Conservation (phyloP, 1,140 invertebrate species). For the Sycophila sp. region DNA sequence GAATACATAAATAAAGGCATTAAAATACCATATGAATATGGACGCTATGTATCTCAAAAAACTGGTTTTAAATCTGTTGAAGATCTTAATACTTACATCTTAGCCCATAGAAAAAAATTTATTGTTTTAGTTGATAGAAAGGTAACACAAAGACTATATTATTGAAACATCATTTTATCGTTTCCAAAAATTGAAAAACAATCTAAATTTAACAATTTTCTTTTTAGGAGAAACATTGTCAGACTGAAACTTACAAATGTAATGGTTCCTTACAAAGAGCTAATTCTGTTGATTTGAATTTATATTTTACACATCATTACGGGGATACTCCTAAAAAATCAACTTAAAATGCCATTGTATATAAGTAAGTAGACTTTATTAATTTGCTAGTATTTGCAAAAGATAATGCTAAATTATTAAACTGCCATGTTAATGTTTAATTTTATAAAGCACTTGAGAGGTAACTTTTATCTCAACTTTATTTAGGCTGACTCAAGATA, state of each 20-base stretch:
- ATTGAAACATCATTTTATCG: background rate
- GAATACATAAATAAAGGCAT: conserved; percentile 15
- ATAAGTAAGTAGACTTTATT: too few relatives aligned
- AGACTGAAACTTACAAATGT: conserved; percentile 4
- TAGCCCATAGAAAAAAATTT: conserved; percentile 21
- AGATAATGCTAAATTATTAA: too few relatives aligned
- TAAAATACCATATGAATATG: conserved; percentile 26
- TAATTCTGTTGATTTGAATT: conserved; percentile 24
- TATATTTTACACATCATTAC: conserved; percentile 29
- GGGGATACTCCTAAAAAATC: background rate
- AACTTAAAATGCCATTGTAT: background rate
- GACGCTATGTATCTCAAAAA: conserved; percentile 4
- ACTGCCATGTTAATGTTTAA: too few relatives aligned
- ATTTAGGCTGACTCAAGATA: too few relatives aligned
- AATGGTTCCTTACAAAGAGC: background rate
- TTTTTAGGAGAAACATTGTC: conserved; percentile 22
- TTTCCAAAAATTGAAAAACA: background rate
- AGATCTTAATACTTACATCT: conserved; percentile 24
- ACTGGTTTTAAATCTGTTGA: conserved; percentile 24
- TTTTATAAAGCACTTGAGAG: too few relatives aligned
- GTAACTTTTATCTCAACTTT: too few relatives aligned
- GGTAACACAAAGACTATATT: background rate
- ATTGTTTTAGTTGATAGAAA: conserved; percentile 24
- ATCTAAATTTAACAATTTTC: background rate
- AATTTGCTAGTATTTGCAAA: too few relatives aligned